Conservation (phyloP, 2,888 invertebrate species). For the Diarsia brunnea region DNA sequence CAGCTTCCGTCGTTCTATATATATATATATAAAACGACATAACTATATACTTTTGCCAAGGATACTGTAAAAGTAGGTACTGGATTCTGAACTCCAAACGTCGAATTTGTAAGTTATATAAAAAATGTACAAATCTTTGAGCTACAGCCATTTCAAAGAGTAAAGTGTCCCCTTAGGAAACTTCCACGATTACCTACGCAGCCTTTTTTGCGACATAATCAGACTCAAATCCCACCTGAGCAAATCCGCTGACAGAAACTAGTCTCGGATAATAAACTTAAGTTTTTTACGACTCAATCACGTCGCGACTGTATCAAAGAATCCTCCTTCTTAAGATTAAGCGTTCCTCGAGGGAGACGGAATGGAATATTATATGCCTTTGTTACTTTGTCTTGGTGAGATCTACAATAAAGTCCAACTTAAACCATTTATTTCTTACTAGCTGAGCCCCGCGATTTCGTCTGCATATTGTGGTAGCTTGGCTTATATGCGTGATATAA, state of each 20-base stretch:
- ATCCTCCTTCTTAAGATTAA: conserved; percentile 14
- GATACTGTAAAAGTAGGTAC: neutral
- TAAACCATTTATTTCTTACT: neutral
- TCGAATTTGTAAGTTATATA: neutral
- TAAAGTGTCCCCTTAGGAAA: neutral
- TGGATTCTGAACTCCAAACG: neutral
- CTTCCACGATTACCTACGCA: neutral
- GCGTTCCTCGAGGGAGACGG: conserved; percentile 8
- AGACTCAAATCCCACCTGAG: conserved; percentile 18
- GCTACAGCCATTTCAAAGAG: neutral
- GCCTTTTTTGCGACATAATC: conserved; percentile 12
- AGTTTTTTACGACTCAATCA: conserved; percentile 36
- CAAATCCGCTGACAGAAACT: conserved; percentile 27
- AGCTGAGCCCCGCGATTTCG: no score
- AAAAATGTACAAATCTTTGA: neutral
- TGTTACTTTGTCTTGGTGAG: conserved; percentile 13
- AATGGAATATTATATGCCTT: conserved; percentile 24
- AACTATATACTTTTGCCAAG: neutral
- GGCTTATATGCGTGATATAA: no score
- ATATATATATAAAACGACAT: neutral
- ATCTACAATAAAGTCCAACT: neutral
- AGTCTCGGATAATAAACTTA: conserved; percentile 28
- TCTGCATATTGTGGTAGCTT: no score
- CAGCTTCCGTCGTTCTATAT: no score
- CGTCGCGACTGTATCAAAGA: conserved; percentile 10